A percentile compares a stretch with the other conserved stretches of the same genome.
Evolutionary conservation across 2,797 vertebrate species (phyloP).

Genomic region (Margarornis squamiger): DNA sequence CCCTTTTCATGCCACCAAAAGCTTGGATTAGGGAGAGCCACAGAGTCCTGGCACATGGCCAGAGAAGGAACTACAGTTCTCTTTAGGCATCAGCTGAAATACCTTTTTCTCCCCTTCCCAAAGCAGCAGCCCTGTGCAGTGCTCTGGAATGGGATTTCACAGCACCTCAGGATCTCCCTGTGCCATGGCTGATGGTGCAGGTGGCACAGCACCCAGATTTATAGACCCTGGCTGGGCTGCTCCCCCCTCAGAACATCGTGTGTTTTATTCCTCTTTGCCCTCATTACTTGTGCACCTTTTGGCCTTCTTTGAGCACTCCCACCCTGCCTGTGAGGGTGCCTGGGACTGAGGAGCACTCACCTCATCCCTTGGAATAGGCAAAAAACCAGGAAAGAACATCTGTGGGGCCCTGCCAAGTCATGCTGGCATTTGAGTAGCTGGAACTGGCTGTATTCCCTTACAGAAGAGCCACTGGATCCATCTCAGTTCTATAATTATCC

Average conservation of each 20-base stretch:
- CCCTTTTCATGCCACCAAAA: not conserved
- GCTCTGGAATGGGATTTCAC: not conserved
- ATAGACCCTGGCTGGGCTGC: not conserved
- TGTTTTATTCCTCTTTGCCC: not conserved
- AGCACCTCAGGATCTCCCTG: not conserved
- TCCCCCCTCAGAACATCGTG: not conserved
- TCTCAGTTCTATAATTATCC: not conserved
- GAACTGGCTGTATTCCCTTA: not conserved
- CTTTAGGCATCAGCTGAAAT: not conserved
- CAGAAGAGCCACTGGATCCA: not conserved
- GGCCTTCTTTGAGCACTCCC: not conserved
- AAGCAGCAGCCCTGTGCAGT: not conserved
- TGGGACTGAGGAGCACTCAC: not conserved
- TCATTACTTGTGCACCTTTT: not conserved
- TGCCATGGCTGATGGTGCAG: not conserved
- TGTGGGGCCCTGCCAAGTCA: not conserved
- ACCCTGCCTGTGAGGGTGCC: not conserved
- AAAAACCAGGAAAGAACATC: not conserved
- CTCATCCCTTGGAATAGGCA: not conserved
- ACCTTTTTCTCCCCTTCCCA: not conserved
- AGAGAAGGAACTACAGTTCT: not conserved
- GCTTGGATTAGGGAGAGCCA: not conserved
- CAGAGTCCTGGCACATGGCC: not conserved
- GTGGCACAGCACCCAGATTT: not conserved
- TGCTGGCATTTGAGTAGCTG: not conserved